Conservation (phyloP, 2,888 invertebrate species). For the Cryptus armator region DNA sequence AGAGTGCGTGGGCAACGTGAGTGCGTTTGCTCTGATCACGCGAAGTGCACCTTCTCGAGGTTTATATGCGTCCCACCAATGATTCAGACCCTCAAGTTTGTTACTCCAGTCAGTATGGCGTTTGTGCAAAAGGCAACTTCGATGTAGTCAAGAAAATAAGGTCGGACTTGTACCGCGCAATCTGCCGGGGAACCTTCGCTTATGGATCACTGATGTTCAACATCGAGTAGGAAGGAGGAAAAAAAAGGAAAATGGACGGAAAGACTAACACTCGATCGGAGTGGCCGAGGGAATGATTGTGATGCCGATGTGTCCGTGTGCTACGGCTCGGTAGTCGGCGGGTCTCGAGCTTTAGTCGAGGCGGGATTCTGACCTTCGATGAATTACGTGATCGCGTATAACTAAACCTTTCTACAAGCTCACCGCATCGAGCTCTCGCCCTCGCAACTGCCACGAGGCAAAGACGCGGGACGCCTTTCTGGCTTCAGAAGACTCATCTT, state of each 20-base stretch:
- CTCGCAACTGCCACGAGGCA: slow-evolving; percentile 1
- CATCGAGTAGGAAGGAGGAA: slow-evolving; percentile 26
- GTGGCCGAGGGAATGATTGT: neutral
- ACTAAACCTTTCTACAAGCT: slow-evolving; percentile 48
- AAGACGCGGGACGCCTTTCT: slow-evolving; percentile 22
- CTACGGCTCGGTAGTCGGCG: slow-evolving; percentile 4
- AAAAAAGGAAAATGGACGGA: slow-evolving; percentile 36
- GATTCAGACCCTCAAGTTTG: slow-evolving; percentile 54
- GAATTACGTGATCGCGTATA: slow-evolving; percentile 70
- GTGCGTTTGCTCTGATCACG: slow-evolving; percentile 47
- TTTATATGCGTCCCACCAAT: slow-evolving; percentile 54
- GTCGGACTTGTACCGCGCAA: slow-evolving; percentile 1
- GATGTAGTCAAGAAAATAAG: slow-evolving; percentile 29
- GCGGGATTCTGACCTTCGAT: slow-evolving; percentile 59
- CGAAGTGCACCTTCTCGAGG: slow-evolving; percentile 41
- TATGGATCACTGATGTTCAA: slow-evolving; percentile 35
- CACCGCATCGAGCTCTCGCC: slow-evolving; percentile 13
- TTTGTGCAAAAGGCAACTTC: neutral
- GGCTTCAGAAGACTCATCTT: slow-evolving; percentile 65
- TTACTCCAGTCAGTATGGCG: neutral
- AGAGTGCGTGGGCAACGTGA: slow-evolving; percentile 53
- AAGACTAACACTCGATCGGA: slow-evolving; percentile 18
- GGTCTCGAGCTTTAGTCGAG: slow-evolving; percentile 11
- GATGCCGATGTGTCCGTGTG: neutral
- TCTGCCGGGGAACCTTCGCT: slow-evolving; percentile 11